Evolutionary conservation across 2,113 vertebrate species (phyloP).

Genomic region (Myxocyprinus asiaticus): DNA sequence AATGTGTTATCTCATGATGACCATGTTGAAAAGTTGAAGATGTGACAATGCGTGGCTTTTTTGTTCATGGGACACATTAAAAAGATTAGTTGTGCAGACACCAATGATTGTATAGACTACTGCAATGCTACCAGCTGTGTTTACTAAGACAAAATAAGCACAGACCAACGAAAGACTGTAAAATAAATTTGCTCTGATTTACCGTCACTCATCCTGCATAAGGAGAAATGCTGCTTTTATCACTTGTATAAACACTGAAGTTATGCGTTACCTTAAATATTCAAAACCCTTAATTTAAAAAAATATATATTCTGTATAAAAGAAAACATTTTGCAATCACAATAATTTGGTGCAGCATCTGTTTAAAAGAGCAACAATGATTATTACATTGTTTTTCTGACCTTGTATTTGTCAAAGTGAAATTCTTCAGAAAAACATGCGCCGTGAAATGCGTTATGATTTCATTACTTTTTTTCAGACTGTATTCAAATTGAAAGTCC

Average conservation of each 20-base stretch:
- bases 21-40: neutral
- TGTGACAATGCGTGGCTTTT: neutral
- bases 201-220: neutral
- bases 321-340: slow-evolving; percentile 9
- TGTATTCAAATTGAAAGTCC: too few species aligned
- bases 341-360: neutral
- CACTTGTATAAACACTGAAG: neutral
- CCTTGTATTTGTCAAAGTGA: slow-evolving; percentile 23
- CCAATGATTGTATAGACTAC: slow-evolving; percentile 8
- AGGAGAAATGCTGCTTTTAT: slow-evolving; percentile 17
- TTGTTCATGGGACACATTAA: slow-evolving; percentile 7
- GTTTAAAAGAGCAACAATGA: neutral
- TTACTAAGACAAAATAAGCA: slow-evolving; percentile 7
- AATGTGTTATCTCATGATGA: neutral
- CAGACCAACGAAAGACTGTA: slow-evolving; percentile 16
- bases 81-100: slow-evolving; percentile 14
- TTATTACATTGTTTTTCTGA: neutral
- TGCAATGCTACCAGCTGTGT: slow-evolving; percentile 34
- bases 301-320: slow-evolving; percentile 1
- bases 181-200: slow-evolving; percentile 1
- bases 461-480: too few species aligned
- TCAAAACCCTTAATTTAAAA: neutral
- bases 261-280: neutral
- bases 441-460: too few species aligned
- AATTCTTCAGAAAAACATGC: too few species aligned